Evolutionary conservation across 2,888 invertebrate genomes (phyloP).

Genomic region (Nowickia ferox): DNA sequence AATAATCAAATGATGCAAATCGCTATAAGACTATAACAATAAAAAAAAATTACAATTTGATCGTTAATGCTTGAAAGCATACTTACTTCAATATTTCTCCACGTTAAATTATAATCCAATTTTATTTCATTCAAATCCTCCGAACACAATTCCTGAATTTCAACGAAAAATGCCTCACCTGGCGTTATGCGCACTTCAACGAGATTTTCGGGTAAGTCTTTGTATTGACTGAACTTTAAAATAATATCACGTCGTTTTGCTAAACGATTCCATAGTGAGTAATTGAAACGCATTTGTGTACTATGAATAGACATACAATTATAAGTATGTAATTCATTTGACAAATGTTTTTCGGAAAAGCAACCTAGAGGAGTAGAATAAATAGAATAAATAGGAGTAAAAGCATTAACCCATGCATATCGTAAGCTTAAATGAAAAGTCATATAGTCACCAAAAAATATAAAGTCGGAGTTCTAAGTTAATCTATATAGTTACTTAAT

Average conservation of each 20-base stretch:
- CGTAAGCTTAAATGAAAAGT: no score
- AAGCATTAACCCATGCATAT: no score
- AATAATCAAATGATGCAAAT: conserved; percentile 78
- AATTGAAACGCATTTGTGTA: conserved; percentile 77
- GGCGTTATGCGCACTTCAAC: conserved; percentile 77
- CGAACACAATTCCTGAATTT: conserved; percentile 78
- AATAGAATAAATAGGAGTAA: no score
- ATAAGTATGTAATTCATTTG: conserved; percentile 79
- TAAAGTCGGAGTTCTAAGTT: no score
- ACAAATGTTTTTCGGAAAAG: conserved; percentile 79
- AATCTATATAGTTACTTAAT: no score
- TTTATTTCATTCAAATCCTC: conserved; percentile 76
- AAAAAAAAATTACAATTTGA: neutral
- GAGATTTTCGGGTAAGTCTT: conserved; percentile 74
- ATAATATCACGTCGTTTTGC: conserved; percentile 78
- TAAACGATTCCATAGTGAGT: conserved; percentile 80
- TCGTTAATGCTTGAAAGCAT: neutral
- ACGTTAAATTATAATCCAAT: conserved; percentile 77
- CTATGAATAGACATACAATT: conserved; percentile 78
- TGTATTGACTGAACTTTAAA: conserved; percentile 76
- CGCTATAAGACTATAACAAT: conserved; percentile 76
- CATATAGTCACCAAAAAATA: no score
- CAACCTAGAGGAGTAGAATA: conserved; percentile 71
- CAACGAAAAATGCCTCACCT: conserved; percentile 78
- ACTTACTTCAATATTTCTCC: conserved; percentile 77